phyloP scores from a whole-genome alignment of 2,113 vertebrate species.

The Collichthys lucidus region DNA sequence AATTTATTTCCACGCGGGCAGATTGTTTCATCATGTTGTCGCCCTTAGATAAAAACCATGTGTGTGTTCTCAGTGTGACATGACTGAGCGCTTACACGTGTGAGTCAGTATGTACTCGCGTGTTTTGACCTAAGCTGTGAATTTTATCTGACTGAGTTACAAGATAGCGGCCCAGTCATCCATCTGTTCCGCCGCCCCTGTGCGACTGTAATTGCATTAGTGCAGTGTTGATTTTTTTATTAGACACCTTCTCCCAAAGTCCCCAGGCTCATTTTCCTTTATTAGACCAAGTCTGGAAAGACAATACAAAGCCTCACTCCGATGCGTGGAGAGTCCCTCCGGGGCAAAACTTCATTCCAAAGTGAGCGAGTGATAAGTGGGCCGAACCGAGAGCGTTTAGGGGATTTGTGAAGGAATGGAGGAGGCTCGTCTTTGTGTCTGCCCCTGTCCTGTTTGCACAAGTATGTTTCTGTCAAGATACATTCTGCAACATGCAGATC shows the following conservation, averaged over 20 bases:
- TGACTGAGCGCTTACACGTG: not conserved
- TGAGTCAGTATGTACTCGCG: not conserved
- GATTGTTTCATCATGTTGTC: constrained; percentile 39
- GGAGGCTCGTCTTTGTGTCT: constrained; percentile 1
- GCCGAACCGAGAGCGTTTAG: constrained; percentile 25
- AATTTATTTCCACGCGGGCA: constrained; percentile 19
- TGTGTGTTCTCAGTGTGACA: not conserved
- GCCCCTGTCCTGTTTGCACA: not conserved
- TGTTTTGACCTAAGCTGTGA: constrained; percentile 27
- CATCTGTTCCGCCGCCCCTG: constrained; percentile 44
- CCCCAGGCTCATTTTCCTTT: constrained; percentile 75
- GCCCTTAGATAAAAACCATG: not conserved
- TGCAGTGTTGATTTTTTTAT: constrained; percentile 72
- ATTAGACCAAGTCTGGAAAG: constrained; percentile 65
- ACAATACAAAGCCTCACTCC: constrained; percentile 54
- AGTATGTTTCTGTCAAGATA: constrained; percentile 1
- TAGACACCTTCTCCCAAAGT: constrained; percentile 69
- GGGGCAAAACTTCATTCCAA: constrained; percentile 58
- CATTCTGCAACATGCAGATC: not conserved
- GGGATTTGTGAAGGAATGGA: constrained; percentile 23
- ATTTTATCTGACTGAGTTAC: constrained; percentile 44
- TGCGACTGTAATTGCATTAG: constrained; percentile 73
- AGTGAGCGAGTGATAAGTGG: constrained; percentile 48
- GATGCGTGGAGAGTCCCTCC: constrained; percentile 12
- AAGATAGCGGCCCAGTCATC: constrained; percentile 39